Conservation (phyloP, 2,113 vertebrate genomes). For the Malurus elegans region DNA sequence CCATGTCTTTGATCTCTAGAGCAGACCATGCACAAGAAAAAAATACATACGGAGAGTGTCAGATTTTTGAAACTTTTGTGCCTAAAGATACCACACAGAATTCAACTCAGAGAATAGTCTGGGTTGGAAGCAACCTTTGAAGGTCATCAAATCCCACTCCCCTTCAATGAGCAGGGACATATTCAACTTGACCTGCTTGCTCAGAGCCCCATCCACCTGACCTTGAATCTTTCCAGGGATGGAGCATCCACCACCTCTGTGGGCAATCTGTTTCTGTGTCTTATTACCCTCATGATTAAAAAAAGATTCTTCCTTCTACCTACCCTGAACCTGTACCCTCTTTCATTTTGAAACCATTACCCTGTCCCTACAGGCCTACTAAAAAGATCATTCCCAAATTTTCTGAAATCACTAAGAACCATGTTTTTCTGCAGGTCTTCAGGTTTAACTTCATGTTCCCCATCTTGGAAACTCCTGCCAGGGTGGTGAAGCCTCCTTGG, state of each 20-base stretch:
- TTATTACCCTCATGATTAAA: fast-evolving
- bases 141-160: not conserved
- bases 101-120: not conserved
- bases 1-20: not conserved
- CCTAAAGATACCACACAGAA: not conserved
- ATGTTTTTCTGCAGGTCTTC: not conserved
- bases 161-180: not conserved
- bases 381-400: not conserved
- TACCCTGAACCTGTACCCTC: fast-evolving
- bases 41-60: not conserved
- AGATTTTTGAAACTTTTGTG: not conserved
- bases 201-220: not conserved
- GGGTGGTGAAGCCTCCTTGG: not conserved
- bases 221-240: not conserved
- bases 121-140: not conserved
- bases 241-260: not conserved
- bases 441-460: not conserved
- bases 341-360: not conserved
- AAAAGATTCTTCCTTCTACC: not conserved
- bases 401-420: not conserved
- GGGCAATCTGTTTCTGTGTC: not conserved
- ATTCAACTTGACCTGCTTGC: not conserved
- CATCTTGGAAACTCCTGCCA: not conserved
- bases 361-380: fast-evolving
- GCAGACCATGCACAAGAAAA: not conserved